Evolutionary conservation across 2,888 invertebrate species (phyloP).

Genomic region (Melieria omissa): DNA sequence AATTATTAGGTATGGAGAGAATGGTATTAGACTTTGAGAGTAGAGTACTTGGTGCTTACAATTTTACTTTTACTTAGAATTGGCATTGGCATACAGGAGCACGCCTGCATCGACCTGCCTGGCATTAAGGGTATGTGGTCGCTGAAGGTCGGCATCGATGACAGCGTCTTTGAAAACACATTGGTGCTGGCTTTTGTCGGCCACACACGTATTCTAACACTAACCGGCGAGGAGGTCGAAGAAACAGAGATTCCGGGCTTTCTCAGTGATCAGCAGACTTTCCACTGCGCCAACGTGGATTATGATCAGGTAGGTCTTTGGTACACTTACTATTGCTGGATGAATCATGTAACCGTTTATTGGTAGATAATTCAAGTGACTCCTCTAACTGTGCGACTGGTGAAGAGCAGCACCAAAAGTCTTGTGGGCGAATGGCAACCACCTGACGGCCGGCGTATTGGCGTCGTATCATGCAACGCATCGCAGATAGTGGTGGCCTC

Average conservation of each 20-base stretch:
- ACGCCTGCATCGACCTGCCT: slow-evolving; percentile 95
- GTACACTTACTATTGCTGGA: background rate
- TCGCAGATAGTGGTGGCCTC: slow-evolving; percentile 85
- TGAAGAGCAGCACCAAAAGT: slow-evolving; percentile 75
- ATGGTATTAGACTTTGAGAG: background rate
- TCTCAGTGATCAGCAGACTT: slow-evolving; percentile 90
- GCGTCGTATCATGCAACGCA: slow-evolving; percentile 86
- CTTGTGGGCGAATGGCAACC: slow-evolving; percentile 80
- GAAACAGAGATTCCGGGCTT: slow-evolving; percentile 96
- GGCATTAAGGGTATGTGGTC: slow-evolving; percentile 99
- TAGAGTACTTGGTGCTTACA: slow-evolving; percentile 2
- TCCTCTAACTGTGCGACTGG: slow-evolving; percentile 77
- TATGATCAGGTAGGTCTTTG: slow-evolving; percentile 75
- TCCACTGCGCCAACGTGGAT: slow-evolving; percentile 91
- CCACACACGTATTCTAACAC: slow-evolving; percentile 88
- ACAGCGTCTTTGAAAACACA: slow-evolving; percentile 81
- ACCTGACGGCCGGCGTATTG: slow-evolving; percentile 78
- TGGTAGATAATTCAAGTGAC: slow-evolving; percentile 76
- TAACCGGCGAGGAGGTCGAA: slow-evolving; percentile 97
- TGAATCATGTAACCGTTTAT: background rate
- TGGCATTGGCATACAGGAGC: slow-evolving; percentile 98
- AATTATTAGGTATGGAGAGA: slow-evolving; percentile 74
- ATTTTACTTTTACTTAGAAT: slow-evolving; percentile 72
- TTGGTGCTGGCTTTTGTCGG: slow-evolving; percentile 96
- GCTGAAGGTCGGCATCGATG: slow-evolving; percentile 76